Percentiles rank a stretch among this genome's conserved stretches.
phyloP scores from a whole-genome alignment of 2,888 invertebrate genomes.

The Folsomia candida region DNA sequence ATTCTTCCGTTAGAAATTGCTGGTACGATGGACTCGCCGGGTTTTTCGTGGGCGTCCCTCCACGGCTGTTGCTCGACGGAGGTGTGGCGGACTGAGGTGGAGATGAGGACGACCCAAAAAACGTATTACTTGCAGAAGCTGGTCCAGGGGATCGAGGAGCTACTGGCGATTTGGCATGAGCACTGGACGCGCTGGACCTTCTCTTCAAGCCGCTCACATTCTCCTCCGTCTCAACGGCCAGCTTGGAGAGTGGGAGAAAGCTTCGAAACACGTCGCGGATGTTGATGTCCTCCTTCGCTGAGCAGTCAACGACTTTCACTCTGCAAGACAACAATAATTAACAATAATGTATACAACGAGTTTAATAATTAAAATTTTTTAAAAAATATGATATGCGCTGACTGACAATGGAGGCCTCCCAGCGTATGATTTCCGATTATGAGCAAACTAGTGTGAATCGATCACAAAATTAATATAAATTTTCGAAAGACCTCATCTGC shows the following conservation, averaged over 20 bases:
- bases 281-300: slow-evolving; percentile 74
- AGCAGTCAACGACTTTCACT: slow-evolving; percentile 73
- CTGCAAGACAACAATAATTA: slow-evolving; percentile 60
- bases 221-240: slow-evolving; percentile 45
- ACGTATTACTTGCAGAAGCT: slow-evolving; percentile 23
- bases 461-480: no score
- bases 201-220: slow-evolving; percentile 61
- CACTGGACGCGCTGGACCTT: slow-evolving; percentile 69
- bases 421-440: no score
- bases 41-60: slow-evolving; percentile 56
- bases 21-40: slow-evolving; percentile 52
- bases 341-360: no score
- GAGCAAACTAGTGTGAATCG: no score
- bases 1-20: slow-evolving; percentile 52
- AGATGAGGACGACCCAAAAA: slow-evolving; percentile 50
- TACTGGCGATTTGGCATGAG: slow-evolving; percentile 51
- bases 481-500: no score
- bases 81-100: slow-evolving; percentile 48
- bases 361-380: no score
- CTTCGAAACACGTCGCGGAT: slow-evolving; percentile 77
- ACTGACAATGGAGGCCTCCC: no score
- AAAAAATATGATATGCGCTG: no score
- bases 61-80: slow-evolving; percentile 41
- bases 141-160: slow-evolving; percentile 40
- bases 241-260: slow-evolving; percentile 64